Conservation (phyloP, 2,888 invertebrate species). For the Erebia aethiops region DNA sequence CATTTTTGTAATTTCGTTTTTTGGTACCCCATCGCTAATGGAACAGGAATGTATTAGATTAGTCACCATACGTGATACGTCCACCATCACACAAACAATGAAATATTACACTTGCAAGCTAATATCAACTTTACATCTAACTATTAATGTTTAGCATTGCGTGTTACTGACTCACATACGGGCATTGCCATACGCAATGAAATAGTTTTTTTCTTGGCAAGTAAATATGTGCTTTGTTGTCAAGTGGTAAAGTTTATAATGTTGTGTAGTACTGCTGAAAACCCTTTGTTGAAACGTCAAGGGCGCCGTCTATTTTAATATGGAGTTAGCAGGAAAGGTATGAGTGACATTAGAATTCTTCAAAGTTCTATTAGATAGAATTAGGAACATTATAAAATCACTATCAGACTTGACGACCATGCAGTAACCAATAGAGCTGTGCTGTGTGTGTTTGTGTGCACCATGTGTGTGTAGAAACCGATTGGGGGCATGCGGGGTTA, state of each 20-base stretch:
- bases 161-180: not conserved
- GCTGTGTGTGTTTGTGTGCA: no score
- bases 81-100: not conserved
- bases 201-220: not conserved
- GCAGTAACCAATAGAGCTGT: no score
- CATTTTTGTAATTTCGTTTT: not conserved
- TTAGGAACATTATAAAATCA: no score
- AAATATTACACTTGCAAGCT: not conserved
- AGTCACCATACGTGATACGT: not conserved
- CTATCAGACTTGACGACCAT: no score
- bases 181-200: conserved; percentile 9
- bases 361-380: not conserved
- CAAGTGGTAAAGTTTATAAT: not conserved
- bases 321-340: conserved; percentile 10
- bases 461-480: no score
- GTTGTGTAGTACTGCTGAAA: not conserved
- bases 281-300: conserved; percentile 26
- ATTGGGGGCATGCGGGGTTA: no score
- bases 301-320: conserved; percentile 25
- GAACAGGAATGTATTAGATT: conserved; percentile 16
- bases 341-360: conserved; percentile 4
- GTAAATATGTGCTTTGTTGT: not conserved
- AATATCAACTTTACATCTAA: not conserved
- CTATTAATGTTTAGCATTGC: not conserved
- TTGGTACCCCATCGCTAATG: conserved; percentile 9